These are phyloP conservation scores for Balaeniceps rex DNA, from an alignment of 2,113 vertebrate genomes.

Conservation along the genomic window DNA sequence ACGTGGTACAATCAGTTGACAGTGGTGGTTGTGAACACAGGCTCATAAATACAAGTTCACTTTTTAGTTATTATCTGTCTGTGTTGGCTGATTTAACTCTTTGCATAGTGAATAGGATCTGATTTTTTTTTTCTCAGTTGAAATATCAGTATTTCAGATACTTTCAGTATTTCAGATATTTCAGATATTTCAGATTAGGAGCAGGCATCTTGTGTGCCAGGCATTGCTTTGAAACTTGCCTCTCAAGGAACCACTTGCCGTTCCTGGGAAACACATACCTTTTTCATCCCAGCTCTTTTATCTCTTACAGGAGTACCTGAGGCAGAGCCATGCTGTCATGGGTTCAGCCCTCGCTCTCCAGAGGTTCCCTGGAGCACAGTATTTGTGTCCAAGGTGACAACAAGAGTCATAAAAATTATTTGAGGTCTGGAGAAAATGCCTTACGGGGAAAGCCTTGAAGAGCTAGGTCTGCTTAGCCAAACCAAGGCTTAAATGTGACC, in stretches of 20 bases:
- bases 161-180: background rate
- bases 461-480: background rate
- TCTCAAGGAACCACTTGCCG: background rate
- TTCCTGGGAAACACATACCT: background rate
- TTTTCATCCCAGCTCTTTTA: background rate
- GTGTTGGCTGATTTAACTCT: constrained; percentile 14
- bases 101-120: background rate
- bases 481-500: background rate
- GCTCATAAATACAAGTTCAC: constrained; percentile 32
- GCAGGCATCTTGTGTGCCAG: background rate
- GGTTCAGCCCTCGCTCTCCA: background rate
- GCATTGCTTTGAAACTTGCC: background rate
- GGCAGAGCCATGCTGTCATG: background rate
- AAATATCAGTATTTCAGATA: background rate
- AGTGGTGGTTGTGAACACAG: constrained; percentile 32
- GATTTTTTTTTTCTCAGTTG: background rate
- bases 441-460: background rate
- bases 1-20: constrained; percentile 47
- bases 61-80: constrained; percentile 44
- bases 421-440: background rate
- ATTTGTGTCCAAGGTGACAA: background rate
- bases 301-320: background rate
- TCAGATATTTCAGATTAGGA: background rate
- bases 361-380: background rate
- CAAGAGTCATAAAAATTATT: background rate